Evolutionary conservation across 2,888 invertebrate species (phyloP).

Genomic region (Dasypogon diadema): DNA sequence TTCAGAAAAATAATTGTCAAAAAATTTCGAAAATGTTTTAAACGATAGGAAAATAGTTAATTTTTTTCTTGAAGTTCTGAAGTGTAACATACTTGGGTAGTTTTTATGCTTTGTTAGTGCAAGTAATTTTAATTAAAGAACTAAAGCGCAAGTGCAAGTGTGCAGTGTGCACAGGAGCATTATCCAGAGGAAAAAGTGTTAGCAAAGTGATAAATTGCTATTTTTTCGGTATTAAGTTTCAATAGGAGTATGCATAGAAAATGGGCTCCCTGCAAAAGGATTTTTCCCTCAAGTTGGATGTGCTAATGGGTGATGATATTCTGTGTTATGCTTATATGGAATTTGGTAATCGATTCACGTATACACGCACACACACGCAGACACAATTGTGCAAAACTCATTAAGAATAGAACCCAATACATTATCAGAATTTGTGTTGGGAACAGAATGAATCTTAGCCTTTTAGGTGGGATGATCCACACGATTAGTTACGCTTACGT

Average conservation of each 20-base stretch:
- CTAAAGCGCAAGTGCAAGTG: not conserved
- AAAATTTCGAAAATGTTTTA: constrained; percentile 43
- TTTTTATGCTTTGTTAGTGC: not conserved
- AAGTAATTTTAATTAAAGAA: not conserved
- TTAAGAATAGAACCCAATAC: too few relatives aligned
- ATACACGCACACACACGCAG: constrained; percentile 58
- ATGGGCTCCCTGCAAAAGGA: not conserved
- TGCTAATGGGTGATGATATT: too few relatives aligned
- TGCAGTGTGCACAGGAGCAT: constrained; percentile 10
- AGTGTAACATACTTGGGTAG: not conserved
- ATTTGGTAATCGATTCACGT: constrained; percentile 66
- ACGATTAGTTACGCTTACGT: constrained; percentile 3
- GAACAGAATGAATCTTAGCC: too few relatives aligned
- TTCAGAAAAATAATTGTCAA: constrained; percentile 37
- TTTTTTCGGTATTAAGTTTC: too few relatives aligned
- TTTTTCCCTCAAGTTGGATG: too few relatives aligned
- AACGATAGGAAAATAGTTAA: not conserved
- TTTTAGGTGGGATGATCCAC: too few relatives aligned
- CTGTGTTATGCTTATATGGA: constrained; percentile 66
- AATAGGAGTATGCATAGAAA: too few relatives aligned
- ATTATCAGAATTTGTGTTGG: too few relatives aligned
- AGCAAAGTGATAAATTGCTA: not conserved
- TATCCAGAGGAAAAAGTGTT: constrained; percentile 31
- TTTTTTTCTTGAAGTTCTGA: too few relatives aligned
- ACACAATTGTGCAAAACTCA: constrained; percentile 55